Percentiles rank a stretch among this genome's conserved stretches.
Conservation (phyloP, 2,113 vertebrate genomes). For the Condylura cristata region DNA sequence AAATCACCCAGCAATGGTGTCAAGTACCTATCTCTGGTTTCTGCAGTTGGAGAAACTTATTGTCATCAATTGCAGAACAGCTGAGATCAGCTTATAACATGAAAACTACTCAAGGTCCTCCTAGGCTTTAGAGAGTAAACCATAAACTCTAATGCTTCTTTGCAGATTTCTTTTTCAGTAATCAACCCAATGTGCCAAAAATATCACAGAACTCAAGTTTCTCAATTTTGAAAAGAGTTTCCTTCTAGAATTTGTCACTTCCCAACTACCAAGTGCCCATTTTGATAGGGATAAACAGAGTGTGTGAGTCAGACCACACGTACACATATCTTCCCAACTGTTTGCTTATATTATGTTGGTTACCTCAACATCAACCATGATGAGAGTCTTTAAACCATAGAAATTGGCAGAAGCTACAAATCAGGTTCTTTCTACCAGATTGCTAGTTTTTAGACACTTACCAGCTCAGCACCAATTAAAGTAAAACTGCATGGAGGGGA, state of each 20-base stretch:
- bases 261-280: not conserved
- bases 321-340: not conserved
- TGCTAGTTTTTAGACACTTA: not conserved
- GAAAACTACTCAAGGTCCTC: not conserved
- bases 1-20: constrained; percentile 3
- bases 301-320: not conserved
- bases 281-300: not conserved
- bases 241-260: not conserved
- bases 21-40: constrained; percentile 2
- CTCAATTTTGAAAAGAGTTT: not conserved
- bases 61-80: not conserved
- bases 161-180: not conserved
- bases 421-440: not conserved
- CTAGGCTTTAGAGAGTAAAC: constrained; percentile 22
- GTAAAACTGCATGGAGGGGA: not conserved
- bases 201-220: not conserved
- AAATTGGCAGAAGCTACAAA: not conserved
- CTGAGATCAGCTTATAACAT: not conserved
- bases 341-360: not conserved
- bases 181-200: not conserved
- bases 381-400: not conserved
- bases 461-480: not conserved
- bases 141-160: not conserved
- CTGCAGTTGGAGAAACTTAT: not conserved
- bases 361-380: not conserved